Conservation (phyloP, 1,140 invertebrate genomes). For the Anagrus nilaparvatae region DNA sequence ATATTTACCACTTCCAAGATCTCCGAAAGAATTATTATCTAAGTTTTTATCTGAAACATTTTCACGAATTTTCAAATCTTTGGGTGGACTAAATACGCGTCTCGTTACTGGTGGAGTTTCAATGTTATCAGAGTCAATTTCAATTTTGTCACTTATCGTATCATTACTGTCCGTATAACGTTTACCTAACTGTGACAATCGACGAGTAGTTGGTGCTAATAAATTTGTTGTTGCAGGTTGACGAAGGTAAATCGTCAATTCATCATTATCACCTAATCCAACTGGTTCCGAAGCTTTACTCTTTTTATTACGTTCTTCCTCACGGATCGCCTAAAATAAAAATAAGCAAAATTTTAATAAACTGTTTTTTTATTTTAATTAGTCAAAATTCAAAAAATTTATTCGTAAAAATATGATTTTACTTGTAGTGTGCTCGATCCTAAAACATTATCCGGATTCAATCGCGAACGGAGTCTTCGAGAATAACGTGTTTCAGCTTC, state of each 20-base stretch:
- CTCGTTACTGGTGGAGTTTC: slow-evolving; percentile 77
- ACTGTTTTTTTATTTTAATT: neutral
- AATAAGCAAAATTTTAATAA: neutral
- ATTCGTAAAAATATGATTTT: slow-evolving; percentile 5
- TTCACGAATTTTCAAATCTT: slow-evolving; percentile 47
- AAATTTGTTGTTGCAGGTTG: slow-evolving; percentile 32
- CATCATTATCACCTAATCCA: slow-evolving; percentile 32
- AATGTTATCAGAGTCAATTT: slow-evolving; percentile 84
- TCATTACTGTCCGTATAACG: slow-evolving; percentile 22
- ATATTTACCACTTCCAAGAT: slow-evolving; percentile 37
- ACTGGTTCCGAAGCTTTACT: slow-evolving; percentile 24
- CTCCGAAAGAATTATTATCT: slow-evolving; percentile 24
- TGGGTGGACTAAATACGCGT: slow-evolving; percentile 53
- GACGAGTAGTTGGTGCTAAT: slow-evolving; percentile 21
- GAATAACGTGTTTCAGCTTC: slow-evolving; percentile 44
- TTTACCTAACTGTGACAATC: slow-evolving; percentile 26
- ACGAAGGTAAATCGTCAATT: slow-evolving; percentile 54
- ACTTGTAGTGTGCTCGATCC: slow-evolving; percentile 41
- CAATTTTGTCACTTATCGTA: slow-evolving; percentile 56
- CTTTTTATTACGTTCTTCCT: slow-evolving; percentile 44
- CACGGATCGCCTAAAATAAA: slow-evolving; percentile 41
- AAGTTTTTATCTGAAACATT: slow-evolving; percentile 31
- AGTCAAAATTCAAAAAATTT: neutral
- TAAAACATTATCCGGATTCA: slow-evolving; percentile 37
- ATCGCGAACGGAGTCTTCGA: slow-evolving; percentile 39